phyloP scores from a whole-genome alignment of 2,888 invertebrate genomes.

The Mantis religiosa region DNA sequence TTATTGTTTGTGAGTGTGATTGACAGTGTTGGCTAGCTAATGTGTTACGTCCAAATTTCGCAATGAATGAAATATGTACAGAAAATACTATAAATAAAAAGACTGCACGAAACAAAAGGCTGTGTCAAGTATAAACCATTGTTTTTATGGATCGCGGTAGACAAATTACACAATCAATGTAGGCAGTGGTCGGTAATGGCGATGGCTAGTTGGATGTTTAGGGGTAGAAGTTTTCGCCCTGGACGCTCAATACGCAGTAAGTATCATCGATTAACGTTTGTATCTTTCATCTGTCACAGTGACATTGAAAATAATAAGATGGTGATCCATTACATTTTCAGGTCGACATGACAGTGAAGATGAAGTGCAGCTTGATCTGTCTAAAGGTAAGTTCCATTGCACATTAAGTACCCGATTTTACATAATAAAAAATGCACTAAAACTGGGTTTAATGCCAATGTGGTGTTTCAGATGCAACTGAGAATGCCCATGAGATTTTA shows the following conservation, averaged over 20 bases:
- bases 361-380: constrained; percentile 51
- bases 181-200: constrained; percentile 41
- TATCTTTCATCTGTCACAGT: constrained; percentile 26
- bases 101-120: neutral
- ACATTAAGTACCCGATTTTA: neutral
- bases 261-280: constrained; percentile 38
- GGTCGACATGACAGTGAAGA: constrained; percentile 55
- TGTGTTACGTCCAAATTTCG: neutral
- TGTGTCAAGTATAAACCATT: neutral
- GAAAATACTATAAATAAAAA: neutral
- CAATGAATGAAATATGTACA: neutral
- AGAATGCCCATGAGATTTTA: constrained; percentile 57
- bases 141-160: neutral
- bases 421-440: neutral
- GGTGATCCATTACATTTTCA: constrained; percentile 34
- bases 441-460: constrained; percentile 25
- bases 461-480: constrained; percentile 47
- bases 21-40: neutral
- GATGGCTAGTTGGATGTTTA: constrained; percentile 53
- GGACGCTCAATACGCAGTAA: constrained; percentile 47
- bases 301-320: constrained; percentile 25
- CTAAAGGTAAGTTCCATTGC: constrained; percentile 44
- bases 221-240: constrained; percentile 46
- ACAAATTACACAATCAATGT: neutral
- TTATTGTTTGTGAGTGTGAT: neutral